Evolutionary conservation across 2,888 invertebrate species (phyloP), one percentile per base, ranked within the genome.

Genomic region (Germaria angustata): DNA sequence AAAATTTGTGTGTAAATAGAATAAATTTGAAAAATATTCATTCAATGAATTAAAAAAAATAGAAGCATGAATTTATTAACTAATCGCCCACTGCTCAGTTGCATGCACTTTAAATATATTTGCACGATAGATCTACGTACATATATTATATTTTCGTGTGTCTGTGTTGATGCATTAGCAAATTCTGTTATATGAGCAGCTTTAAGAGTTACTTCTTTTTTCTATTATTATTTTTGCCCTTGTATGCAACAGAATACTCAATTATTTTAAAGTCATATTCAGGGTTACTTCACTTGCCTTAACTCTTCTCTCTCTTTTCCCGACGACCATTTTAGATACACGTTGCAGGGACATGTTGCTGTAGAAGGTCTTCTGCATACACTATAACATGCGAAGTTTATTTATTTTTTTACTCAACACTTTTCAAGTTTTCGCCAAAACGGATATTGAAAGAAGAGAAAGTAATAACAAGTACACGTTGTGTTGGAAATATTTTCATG

Each of bases 181-280:
- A 49, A 49, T 39, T 41, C 9, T 17, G 13, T 41, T 73, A 63
- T 53, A 63, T 61, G 55, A 65, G 13, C 53, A 46, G 53, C 34
- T 51, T 73, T 53, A 53, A 17, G 1, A 20, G 9, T 20, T 53
- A 0, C 9, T 46, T 32, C 11, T 13, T 59, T 32, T 41, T 39
- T 34, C 6, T 53, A 9, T n/a, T 39, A 15, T 65, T 28, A n/a
- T n/a, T n/a, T n/a, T n/a, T n/a, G n/a, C n/a, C n/a, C 15, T 5
- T 49, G 6, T 32, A 32, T 6, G 53, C 7, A 77, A 77, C 53
- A 49, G 34, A 34, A 71, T 63, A 46, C 24, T 71, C 53, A 63
- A 55, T 71, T 78, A 71, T 57, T 78, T 65, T 57, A 46, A 71
- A 78, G 63, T 63, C 63, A 79, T 72, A n/a, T 41, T 72, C 72